Conservation (phyloP, 2,888 invertebrate genomes). For the Apomyelois bistriatella region DNA sequence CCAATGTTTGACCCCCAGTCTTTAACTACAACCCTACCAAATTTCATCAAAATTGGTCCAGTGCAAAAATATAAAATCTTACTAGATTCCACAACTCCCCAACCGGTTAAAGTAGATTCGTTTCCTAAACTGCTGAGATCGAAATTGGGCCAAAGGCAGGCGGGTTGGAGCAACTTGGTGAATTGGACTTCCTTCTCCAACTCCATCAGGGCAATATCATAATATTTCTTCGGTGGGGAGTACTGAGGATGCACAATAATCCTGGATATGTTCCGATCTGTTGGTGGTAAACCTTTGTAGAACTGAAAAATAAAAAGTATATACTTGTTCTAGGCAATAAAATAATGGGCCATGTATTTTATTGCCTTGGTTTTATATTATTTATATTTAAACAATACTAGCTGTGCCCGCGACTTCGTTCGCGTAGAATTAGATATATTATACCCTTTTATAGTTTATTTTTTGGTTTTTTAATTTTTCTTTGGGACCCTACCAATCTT, state of each 20-base stretch:
- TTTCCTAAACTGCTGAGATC: slow-evolving; percentile 26
- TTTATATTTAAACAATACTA: no score
- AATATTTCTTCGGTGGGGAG: slow-evolving; percentile 36
- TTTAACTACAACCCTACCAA: no score
- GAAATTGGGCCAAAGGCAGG: slow-evolving; percentile 45
- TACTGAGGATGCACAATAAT: slow-evolving; percentile 16
- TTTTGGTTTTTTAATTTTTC: no score
- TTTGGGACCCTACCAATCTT: no score
- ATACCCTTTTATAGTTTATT: no score
- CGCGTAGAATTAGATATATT: no score
- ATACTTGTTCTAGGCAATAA: no score
- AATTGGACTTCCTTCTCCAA: slow-evolving; percentile 34
- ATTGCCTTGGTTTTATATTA: no score
- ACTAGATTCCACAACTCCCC: slow-evolving; percentile 52
- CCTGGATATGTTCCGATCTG: slow-evolving; percentile 16
- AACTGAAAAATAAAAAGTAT: neutral
- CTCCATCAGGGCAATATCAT: slow-evolving; percentile 56
- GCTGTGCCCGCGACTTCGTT: no score
- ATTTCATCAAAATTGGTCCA: neutral
- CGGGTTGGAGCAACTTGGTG: slow-evolving; percentile 42
- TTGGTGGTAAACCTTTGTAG: neutral
- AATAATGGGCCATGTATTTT: no score
- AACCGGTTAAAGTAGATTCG: slow-evolving; percentile 45
- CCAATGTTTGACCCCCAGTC: no score
- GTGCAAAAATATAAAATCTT: slow-evolving; percentile 6